Conservation (phyloP, 2,113 vertebrate genomes). For the Daphoenositta chrysoptera region DNA sequence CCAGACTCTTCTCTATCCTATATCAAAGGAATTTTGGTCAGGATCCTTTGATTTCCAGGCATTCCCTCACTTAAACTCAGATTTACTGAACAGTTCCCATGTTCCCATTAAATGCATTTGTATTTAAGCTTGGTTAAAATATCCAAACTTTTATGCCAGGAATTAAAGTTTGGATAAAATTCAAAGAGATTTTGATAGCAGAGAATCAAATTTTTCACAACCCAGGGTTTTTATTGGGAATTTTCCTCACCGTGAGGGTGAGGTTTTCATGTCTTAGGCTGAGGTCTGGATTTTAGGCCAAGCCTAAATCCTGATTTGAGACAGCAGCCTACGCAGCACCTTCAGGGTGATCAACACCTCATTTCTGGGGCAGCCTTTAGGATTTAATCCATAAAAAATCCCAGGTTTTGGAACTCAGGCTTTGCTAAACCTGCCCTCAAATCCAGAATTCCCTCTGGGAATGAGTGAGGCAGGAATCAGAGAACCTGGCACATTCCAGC, state of each 20-base stretch:
- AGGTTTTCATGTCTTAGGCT: neutral
- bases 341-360: neutral
- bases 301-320: neutral
- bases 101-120: neutral
- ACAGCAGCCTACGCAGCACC: neutral
- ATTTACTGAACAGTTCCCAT: neutral
- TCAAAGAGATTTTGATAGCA: neutral
- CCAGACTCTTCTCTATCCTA: neutral
- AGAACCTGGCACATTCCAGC: neutral
- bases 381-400: neutral
- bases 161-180: neutral
- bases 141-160: too few species aligned
- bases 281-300: neutral
- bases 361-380: neutral
- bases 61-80: neutral
- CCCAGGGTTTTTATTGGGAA: neutral
- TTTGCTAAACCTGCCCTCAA: neutral
- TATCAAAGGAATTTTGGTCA: neutral
- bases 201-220: neutral
- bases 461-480: neutral
- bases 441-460: neutral
- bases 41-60: neutral
- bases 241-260: rapidly evolving
- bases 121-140: too few species aligned
- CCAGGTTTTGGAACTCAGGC: rapidly evolving